These are phyloP conservation scores for Conopomorpha cramerella DNA, from an alignment of 1,140 invertebrate species.

Conservation along the genomic window DNA sequence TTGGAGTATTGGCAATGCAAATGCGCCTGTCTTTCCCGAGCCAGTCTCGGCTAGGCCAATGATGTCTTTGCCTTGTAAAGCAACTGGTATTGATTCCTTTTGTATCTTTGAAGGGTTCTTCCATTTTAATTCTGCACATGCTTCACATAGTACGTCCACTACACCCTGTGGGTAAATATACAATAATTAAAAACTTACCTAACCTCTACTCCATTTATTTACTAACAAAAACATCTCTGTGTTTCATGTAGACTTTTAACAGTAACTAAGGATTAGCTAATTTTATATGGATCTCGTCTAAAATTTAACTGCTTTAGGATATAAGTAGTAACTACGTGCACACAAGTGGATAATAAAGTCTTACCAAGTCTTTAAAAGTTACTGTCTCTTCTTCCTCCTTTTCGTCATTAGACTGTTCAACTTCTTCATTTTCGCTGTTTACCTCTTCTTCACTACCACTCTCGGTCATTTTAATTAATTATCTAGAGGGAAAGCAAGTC, in stretches of 20 bases:
- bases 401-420: conserved; percentile 6
- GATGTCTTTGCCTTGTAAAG: conserved; percentile 91
- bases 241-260: too few relatives aligned
- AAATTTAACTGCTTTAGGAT: too few relatives aligned
- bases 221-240: too few relatives aligned
- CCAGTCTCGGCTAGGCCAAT: conserved; percentile 98
- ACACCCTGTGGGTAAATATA: conserved; percentile 71
- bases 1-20: conserved; percentile 95
- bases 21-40: conserved; percentile 97
- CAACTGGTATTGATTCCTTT: conserved; percentile 87
- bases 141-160: conserved; percentile 88
- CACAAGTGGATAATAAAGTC: conserved; percentile 7
- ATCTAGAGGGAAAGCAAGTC: conserved; percentile 1
- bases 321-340: background rate
- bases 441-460: conserved; percentile 29
- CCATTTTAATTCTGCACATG: conserved; percentile 93
- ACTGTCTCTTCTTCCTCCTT: conserved; percentile 33
- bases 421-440: conserved; percentile 12
- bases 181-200: conserved; percentile 4
- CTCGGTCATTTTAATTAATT: conserved; percentile 23
- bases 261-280: too few relatives aligned
- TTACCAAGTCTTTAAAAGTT: conserved; percentile 68
- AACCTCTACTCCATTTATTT: too few relatives aligned
- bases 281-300: too few relatives aligned
- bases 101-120: conserved; percentile 93